These are phyloP conservation scores for Serilophus lunatus DNA, from an alignment of 2,113 vertebrate species.

Conservation along the genomic window DNA sequence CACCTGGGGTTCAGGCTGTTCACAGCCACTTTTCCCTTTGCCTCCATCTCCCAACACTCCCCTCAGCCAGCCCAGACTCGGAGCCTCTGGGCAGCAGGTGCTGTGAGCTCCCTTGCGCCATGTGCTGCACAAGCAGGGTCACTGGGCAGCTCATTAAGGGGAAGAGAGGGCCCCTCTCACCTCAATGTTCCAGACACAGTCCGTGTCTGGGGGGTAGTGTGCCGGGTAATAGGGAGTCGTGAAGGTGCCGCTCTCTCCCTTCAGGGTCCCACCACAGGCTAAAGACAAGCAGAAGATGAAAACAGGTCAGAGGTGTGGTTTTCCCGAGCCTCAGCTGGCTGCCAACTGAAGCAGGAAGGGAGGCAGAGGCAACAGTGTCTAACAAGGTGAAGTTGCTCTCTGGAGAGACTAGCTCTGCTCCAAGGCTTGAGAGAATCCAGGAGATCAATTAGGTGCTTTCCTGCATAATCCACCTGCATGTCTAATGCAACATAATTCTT, in stretches of 20 bases:
- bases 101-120: not conserved
- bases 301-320: not conserved
- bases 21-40: not conserved
- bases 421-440: not conserved
- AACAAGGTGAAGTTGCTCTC: not conserved
- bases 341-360: not conserved
- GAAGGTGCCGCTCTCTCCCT: slow-evolving; percentile 69
- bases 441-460: not conserved
- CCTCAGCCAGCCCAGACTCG: not conserved
- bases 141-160: not conserved
- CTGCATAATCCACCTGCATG: not conserved
- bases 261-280: slow-evolving; percentile 77
- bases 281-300: not conserved
- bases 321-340: not conserved
- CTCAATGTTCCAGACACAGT: slow-evolving; percentile 86
- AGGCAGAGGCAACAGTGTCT: not conserved
- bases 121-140: not conserved
- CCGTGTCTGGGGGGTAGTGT: slow-evolving; percentile 81
- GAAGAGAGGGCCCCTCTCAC: slow-evolving; percentile 54
- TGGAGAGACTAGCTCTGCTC: not conserved
- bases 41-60: not conserved
- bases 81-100: not conserved
- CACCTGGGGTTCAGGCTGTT: not conserved
- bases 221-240: slow-evolving; percentile 86
- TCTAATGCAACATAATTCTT: not conserved